These are phyloP conservation scores for Aspiorhynchus laticeps DNA, from an alignment of 2,113 vertebrate species.

Conservation along the genomic window DNA sequence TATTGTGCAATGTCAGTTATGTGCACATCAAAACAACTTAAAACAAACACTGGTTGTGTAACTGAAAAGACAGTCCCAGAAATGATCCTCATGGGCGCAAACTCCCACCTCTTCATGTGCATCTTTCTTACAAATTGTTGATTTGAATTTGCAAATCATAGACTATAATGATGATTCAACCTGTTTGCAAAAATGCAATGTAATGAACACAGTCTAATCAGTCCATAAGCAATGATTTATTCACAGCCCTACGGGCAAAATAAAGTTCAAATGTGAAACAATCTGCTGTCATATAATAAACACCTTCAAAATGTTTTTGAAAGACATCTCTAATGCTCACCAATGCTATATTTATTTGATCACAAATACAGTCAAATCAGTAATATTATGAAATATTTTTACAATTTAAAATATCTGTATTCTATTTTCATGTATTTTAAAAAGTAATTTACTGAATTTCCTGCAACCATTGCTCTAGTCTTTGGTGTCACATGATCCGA, in stretches of 20 bases:
- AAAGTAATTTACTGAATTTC: not conserved
- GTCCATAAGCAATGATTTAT: not conserved
- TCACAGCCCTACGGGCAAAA: not conserved
- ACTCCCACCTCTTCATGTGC: not conserved
- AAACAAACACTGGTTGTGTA: conserved; percentile 16
- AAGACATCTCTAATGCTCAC: not conserved
- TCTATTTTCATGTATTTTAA: not conserved
- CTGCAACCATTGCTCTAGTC: not conserved
- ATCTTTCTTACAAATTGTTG: not conserved
- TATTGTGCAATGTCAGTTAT: not conserved
- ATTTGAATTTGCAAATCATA: not conserved
- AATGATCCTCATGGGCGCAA: not conserved
- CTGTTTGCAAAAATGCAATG: not conserved
- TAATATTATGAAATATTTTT: not conserved
- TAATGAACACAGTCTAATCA: not conserved
- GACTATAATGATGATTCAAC: not conserved
- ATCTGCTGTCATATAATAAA: not conserved
- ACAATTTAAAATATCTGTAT: not conserved
- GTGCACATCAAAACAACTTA: not conserved
- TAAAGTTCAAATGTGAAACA: not conserved
- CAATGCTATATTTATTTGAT: not conserved
- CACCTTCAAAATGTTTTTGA: not conserved
- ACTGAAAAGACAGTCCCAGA: not conserved
- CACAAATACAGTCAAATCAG: not conserved
- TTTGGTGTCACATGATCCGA: not conserved